Percentiles rank a stretch among this genome's conserved stretches.
These are phyloP conservation scores for Agrenia bidenticulata DNA, from an alignment of 2,888 invertebrate species.

Conservation along the genomic window DNA sequence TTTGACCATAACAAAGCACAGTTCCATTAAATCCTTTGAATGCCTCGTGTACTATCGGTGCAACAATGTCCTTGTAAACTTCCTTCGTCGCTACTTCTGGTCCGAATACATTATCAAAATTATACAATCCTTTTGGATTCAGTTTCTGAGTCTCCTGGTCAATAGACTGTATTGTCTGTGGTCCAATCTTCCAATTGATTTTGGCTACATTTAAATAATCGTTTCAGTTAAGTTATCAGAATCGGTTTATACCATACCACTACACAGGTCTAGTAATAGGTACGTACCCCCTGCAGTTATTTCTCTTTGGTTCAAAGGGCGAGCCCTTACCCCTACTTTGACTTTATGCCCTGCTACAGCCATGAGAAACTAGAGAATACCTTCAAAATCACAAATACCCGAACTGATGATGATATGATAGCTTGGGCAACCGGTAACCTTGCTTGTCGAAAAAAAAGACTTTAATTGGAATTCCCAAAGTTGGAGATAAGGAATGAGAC, in stretches of 20 bases:
- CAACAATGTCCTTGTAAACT: slow-evolving; percentile 69
- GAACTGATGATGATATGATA: too few relatives aligned
- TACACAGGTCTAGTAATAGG: too few relatives aligned
- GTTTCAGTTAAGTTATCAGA: not conserved
- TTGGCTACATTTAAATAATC: slow-evolving; percentile 19
- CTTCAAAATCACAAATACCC: too few relatives aligned
- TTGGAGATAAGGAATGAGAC: too few relatives aligned
- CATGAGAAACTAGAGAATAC: too few relatives aligned
- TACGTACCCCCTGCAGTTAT: slow-evolving; percentile 48
- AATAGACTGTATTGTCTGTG: not conserved
- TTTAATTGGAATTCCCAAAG: too few relatives aligned
- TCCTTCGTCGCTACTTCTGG: slow-evolving; percentile 62
- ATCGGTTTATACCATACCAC: not conserved
- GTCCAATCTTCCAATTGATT: slow-evolving; percentile 9
- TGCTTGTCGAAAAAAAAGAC: too few relatives aligned
- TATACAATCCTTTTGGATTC: slow-evolving; percentile 28
- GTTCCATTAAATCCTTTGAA: slow-evolving; percentile 80
- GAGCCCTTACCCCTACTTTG: slow-evolving; percentile 73
- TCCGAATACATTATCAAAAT: slow-evolving; percentile 73
- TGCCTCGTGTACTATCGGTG: slow-evolving; percentile 70
- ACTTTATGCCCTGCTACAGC: slow-evolving; percentile 60
- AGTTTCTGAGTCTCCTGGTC: not conserved
- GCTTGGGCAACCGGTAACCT: too few relatives aligned
- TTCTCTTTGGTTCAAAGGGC: slow-evolving; percentile 69
- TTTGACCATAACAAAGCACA: slow-evolving; percentile 89